Evolutionary conservation across 2,113 vertebrate species (phyloP), one percentile per base, ranked within the genome.

Genomic region (Callithrix jacchus): DNA sequence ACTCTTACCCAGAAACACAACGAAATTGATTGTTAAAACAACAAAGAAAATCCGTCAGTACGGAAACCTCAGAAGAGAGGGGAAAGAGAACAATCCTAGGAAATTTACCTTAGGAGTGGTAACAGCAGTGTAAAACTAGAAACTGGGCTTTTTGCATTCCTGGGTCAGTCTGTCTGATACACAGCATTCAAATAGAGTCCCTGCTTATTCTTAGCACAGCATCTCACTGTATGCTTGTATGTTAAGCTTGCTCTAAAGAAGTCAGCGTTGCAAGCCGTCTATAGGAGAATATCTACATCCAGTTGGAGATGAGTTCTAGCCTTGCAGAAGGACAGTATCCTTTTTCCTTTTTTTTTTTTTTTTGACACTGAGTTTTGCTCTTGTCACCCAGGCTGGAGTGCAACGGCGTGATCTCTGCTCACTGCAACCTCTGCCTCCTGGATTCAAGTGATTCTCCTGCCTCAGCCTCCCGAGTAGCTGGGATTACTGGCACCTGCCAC

Each of bases 1-100:
- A 52, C 58, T 76, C 49, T 86, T 79, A 54, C 42, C 45, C 64
- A 80, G 61, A 95, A 86, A 94, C 58, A 85, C 64, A 93, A 52
- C 25, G 32, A 74, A 13, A 16, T 37, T 42, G 37, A 68, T 42
- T 68, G 18, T 54, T 40, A 9, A 58, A 54, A 47, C 21, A 71
- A 54, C 21, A 90, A 54, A n/a, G 30, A 88, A 93, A 82, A 47
- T 6, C 2, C 6, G 49, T 14, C 18, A 54, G 42, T 77, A 35
- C 73, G n/a, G 35, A 93, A 18, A n/a, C 6, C 42, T 85, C 64
- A 81, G 66, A 81, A 56, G 27, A 74, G 49, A 81, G n/a, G 42
- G 71, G 12, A 74, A 58, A 82, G 45, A 84, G 49, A 76, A 93
- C 27, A 91, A 61, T 77, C 49, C 54, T 13, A 64, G 32, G 45